Percentiles rank a stretch among this genome's conserved stretches.
Conservation (phyloP, 2,797 vertebrate species). For the Notolepis coatsorum region DNA sequence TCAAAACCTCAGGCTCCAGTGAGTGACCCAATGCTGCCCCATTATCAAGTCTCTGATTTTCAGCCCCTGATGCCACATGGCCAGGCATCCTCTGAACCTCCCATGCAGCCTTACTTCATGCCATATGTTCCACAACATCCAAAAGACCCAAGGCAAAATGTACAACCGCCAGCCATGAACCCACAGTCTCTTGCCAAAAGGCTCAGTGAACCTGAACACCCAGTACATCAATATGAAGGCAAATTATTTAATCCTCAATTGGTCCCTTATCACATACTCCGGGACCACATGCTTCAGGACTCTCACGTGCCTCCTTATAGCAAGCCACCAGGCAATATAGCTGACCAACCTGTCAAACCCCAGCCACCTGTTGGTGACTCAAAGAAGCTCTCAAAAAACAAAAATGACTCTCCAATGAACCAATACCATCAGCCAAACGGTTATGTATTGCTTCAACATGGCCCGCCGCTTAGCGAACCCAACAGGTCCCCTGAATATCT, state of each 20-base stretch:
- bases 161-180: not conserved
- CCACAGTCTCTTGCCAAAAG: not conserved
- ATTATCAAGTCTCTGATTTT: conserved; percentile 10
- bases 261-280: too few relatives aligned
- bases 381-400: conserved; percentile 13
- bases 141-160: not conserved
- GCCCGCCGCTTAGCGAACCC: conserved; percentile 44
- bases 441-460: conserved; percentile 52
- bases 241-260: not conserved
- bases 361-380: not conserved
- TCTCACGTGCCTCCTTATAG: not conserved
- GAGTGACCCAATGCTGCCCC: not conserved
- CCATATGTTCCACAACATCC: not conserved
- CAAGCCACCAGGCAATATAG: not conserved
- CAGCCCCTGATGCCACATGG: not conserved
- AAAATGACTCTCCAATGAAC: not conserved
- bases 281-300: conserved; percentile 44
- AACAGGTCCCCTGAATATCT: not conserved
- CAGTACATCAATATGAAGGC: not conserved
- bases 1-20: not conserved
- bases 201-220: not conserved
- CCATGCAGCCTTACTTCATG: not conserved
- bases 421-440: conserved; percentile 8
- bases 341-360: not conserved
- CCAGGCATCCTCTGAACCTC: not conserved